phyloP scores from a whole-genome alignment of 2,888 invertebrate species.

The Xestoiulus laeticollis region DNA sequence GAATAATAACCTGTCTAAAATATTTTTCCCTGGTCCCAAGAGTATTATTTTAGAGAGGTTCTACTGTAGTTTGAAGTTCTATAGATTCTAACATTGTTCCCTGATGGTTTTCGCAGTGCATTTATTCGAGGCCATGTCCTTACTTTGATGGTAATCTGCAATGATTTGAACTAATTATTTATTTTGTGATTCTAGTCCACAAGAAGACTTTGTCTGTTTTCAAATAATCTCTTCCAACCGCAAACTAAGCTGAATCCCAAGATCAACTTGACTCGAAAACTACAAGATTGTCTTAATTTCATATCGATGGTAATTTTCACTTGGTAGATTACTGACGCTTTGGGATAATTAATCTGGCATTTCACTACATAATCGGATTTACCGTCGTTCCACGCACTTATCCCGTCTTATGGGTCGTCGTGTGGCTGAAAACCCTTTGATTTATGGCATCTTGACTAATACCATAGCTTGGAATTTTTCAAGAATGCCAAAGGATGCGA shows the following conservation, averaged over 20 bases:
- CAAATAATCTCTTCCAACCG: neutral
- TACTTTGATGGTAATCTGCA: neutral
- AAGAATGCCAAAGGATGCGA: neutral
- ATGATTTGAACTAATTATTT: neutral
- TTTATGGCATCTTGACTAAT: neutral
- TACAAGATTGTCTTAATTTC: neutral
- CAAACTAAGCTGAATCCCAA: neutral
- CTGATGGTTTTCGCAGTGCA: too few species aligned
- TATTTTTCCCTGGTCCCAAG: too few species aligned
- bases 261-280: neutral
- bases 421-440: neutral
- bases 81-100: too few species aligned
- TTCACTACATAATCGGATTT: neutral
- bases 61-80: too few species aligned
- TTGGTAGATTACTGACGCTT: neutral
- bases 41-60: too few species aligned
- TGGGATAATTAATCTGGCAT: slow-evolving; percentile 6
- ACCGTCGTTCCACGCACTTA: neutral
- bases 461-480: neutral
- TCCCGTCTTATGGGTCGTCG: neutral
- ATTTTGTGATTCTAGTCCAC: neutral
- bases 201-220: neutral
- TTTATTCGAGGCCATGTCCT: too few species aligned
- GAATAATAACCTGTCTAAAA: too few species aligned
- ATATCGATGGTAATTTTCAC: slow-evolving; percentile 17